Base-by-base conservation (phyloP, 2,113 vertebrate species). In the Indicator indicator region DNA sequence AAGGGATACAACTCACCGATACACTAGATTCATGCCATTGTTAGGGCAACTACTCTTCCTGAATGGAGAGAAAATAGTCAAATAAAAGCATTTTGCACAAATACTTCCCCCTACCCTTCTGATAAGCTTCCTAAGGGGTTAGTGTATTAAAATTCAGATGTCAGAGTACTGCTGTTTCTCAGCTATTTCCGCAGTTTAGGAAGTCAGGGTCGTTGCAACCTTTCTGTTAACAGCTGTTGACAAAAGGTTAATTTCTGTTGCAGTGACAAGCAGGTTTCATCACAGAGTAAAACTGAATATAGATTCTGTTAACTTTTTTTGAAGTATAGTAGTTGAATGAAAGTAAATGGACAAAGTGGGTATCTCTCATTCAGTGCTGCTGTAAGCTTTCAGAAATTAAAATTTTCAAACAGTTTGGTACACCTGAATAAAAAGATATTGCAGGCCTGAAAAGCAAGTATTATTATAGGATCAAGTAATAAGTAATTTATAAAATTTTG, bases 1-100 rank as follows among this genome's bases (percentile, higher is more conserved):
- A 96, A 97, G 97, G 96, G 97, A 97, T 97, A 97, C 94, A 95
- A 95, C 96, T 93, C 78, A 58, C 89, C 20, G 89, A 97, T 83
- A 95, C 95, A 89, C 96, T 79, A 84, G 94, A 95, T 96, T 94
- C 96, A 62, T 48, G 96, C 96, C 74, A 94, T 97, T 98, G 97
- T 98, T 97, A 73, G 33, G 38, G 15, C 87, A 81, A 89, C 77
- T 92, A 78, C 95, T 85, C 60, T 94, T 67, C 76, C 89, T 78
- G 74, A 96, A 94, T 56, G 77, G 95, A 23, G 62, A 69, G 79
- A 95, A 88, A 95, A 89, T 94, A 96, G 77, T 18, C 77, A 91
- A 88, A 82, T 92, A 84, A 93, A 94, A 85, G 62, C 89, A 77
- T 92, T 77, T 40, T 8, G 81, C 93, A 90, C 94, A 86, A 93